phyloP scores from a whole-genome alignment of 1,140 invertebrate species.

The Cydia pomonella region DNA sequence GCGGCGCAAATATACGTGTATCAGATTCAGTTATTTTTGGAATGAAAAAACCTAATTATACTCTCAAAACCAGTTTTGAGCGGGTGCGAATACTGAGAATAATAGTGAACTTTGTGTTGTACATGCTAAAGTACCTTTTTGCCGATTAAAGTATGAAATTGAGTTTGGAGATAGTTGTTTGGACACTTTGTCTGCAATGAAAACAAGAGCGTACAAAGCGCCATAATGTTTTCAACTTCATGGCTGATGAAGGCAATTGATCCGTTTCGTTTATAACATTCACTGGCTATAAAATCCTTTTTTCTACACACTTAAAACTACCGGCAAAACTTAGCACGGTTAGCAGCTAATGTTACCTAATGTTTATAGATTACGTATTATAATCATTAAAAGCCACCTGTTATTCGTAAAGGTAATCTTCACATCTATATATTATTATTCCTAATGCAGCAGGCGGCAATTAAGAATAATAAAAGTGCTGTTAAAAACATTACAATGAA shows the following conservation, averaged over 20 bases:
- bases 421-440: no score
- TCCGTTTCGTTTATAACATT: not conserved
- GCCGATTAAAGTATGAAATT: not conserved
- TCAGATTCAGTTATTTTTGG: slow-evolving; percentile 32
- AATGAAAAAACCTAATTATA: slow-evolving; percentile 33
- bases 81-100: not conserved
- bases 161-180: slow-evolving; percentile 26
- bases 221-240: not conserved
- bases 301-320: not conserved
- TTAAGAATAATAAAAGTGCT: no score
- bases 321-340: no score
- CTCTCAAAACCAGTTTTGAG: slow-evolving; percentile 14
- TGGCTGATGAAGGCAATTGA: slow-evolving; percentile 8
- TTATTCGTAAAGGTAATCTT: no score
- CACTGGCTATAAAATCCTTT: not conserved
- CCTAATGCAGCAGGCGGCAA: no score
- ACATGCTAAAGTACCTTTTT: not conserved
- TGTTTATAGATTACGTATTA: no score
- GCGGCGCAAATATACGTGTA: slow-evolving; percentile 22
- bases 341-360: no score
- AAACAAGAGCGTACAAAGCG: slow-evolving; percentile 28
- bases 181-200: slow-evolving; percentile 30
- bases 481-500: no score
- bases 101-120: not conserved
- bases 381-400: no score